A percentile compares a stretch with the other conserved stretches of the same genome.
phyloP scores from a whole-genome alignment of 2,113 vertebrate species.

The Grallaria varia region DNA sequence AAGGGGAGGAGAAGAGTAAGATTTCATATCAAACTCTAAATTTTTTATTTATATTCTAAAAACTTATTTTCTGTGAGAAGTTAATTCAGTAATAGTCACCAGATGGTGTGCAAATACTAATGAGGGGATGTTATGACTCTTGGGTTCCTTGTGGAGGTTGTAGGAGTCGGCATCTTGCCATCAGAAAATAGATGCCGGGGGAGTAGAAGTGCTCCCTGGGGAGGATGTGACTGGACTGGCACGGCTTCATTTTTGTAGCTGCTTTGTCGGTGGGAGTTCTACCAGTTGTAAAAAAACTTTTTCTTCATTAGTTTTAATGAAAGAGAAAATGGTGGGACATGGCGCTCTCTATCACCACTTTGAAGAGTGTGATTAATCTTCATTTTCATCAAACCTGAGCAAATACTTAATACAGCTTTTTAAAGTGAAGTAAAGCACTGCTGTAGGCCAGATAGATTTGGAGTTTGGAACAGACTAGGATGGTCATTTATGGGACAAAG shows the following conservation, averaged over 20 bases:
- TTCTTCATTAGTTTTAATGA: conserved; percentile 27
- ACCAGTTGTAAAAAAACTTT: conserved; percentile 23
- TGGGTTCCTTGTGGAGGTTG: conserved; percentile 68
- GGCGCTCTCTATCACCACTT: not conserved
- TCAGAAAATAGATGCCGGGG: conserved; percentile 61
- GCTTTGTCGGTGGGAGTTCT: conserved; percentile 20
- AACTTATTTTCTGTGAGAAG: conserved; percentile 61
- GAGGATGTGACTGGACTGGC: conserved; percentile 45
- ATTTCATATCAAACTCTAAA: conserved; percentile 4
- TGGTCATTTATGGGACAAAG: not conserved
- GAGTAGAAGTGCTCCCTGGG: conserved; percentile 50
- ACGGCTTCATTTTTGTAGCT: conserved; percentile 2
- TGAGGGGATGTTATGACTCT: conserved; percentile 72
- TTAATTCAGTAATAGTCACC: conserved; percentile 78
- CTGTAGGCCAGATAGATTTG: not conserved
- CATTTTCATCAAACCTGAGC: not conserved
- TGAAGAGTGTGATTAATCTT: not conserved
- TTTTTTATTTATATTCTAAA: conserved; percentile 33
- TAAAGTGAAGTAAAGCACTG: not conserved
- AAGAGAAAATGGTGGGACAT: not conserved
- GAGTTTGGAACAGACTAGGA: not conserved
- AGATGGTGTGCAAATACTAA: conserved; percentile 76
- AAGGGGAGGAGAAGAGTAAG: not conserved
- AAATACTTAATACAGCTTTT: not conserved
- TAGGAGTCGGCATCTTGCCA: conserved; percentile 70